Evolutionary conservation across 2,113 vertebrate species (phyloP).

Genomic region (Mesoclemmys tuberculata): DNA sequence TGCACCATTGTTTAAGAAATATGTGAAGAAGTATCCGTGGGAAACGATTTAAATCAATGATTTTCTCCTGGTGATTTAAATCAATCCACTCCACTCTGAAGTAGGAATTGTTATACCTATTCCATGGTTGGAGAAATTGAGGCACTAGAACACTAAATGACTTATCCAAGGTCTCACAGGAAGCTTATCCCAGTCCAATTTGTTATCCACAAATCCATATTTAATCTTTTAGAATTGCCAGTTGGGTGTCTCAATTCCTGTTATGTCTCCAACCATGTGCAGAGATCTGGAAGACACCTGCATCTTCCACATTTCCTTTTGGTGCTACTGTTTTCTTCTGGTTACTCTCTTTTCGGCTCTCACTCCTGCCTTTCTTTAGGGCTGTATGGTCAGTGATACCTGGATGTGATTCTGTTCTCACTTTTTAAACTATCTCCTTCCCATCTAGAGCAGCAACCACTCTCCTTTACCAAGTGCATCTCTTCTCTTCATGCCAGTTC

Average conservation of each 20-base stretch:
- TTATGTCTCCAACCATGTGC: neutral
- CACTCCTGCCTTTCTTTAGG: neutral
- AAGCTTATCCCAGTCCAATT: conserved; percentile 43
- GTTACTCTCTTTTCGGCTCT: neutral
- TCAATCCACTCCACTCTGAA: too few relatives aligned
- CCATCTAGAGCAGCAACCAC: neutral
- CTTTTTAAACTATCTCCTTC: neutral
- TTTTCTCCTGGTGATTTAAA: too few relatives aligned
- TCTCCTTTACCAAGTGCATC: neutral
- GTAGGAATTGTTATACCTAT: neutral
- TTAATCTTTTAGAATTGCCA: neutral
- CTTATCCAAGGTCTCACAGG: conserved; percentile 11
- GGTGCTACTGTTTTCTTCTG: neutral
- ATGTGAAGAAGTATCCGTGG: too few relatives aligned
- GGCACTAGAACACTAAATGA: conserved; percentile 13
- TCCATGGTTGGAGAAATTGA: conserved; percentile 44
- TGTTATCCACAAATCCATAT: neutral
- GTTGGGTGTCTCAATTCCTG: neutral
- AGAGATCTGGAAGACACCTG: neutral
- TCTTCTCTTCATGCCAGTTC: neutral
- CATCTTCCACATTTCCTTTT: neutral
- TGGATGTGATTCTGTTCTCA: neutral
- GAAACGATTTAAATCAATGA: too few relatives aligned
- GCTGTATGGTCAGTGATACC: neutral
- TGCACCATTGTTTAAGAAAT: too few relatives aligned